Percentiles rank a stretch among this genome's conserved stretches.
These are phyloP conservation scores for Condylostylus longicornis DNA, from an alignment of 1,140 invertebrate species.

Conservation along the genomic window DNA sequence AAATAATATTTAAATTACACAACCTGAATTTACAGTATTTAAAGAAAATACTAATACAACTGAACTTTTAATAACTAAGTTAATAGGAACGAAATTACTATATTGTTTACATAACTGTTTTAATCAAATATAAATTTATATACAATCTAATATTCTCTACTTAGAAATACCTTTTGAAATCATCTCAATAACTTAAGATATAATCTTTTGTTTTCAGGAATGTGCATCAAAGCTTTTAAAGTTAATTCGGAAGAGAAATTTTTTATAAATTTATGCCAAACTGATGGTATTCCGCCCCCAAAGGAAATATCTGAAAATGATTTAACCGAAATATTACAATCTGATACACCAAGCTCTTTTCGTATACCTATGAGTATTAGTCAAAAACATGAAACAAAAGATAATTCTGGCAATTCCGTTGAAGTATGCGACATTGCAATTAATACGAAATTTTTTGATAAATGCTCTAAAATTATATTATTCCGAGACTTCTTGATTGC, in stretches of 20 bases:
- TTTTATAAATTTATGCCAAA: slow-evolving; percentile 67
- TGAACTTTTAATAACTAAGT: too few species aligned
- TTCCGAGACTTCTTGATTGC: slow-evolving; percentile 63
- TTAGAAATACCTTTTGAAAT: too few species aligned
- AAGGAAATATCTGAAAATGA: slow-evolving; percentile 64
- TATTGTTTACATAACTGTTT: too few species aligned
- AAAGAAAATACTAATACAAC: too few species aligned
- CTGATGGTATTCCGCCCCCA: slow-evolving; percentile 59
- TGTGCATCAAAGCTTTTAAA: slow-evolving; percentile 68
- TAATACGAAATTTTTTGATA: slow-evolving; percentile 52
- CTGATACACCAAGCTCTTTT: slow-evolving; percentile 53
- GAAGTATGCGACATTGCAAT: slow-evolving; percentile 65
- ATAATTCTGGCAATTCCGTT: slow-evolving; percentile 56
- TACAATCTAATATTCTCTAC: too few species aligned
- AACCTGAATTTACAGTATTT: too few species aligned
- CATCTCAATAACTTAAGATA: too few species aligned
- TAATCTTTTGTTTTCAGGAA: too few species aligned
- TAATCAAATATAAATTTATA: too few species aligned
- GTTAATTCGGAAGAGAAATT: slow-evolving; percentile 51
- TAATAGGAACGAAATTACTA: too few species aligned
- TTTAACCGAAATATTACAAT: slow-evolving; percentile 51
- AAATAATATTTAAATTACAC: too few species aligned
- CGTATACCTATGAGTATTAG: slow-evolving; percentile 80
- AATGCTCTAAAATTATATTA: slow-evolving; percentile 46
- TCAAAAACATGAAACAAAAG: slow-evolving; percentile 54